Base-by-base conservation (phyloP, 2,888 invertebrate genomes). In the Caenorhabditis uteleia region DNA sequence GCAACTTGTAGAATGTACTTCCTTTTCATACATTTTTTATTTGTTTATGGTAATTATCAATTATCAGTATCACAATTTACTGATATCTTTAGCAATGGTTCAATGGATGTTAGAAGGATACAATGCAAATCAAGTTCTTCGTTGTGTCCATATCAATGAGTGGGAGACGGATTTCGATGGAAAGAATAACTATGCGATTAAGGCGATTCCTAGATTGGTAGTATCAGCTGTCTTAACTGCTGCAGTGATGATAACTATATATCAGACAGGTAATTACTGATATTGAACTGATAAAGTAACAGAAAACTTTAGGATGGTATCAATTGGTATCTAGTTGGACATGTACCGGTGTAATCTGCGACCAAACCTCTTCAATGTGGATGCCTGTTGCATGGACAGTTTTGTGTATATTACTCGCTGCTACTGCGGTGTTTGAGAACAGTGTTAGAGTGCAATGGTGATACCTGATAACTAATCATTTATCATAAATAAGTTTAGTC, bases 91-190 rank as follows among this genome's bases (percentile, higher is more conserved):
- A 61, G 64, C 58, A n/a, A 39, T 57, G 45, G 42, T 39, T 18
- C 64, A 64, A 44, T 64, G 64, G 64, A 54, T 57, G 48, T 44
- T 49, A 12, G 64, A 64, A 39, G 58, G 54, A 5, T 64, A 46
- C 40, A 64, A 64, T 48, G 64, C 50, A n/a, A 64, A 64, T 47
- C 58, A 64, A 50, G 58, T 64, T 27, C 50, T 64, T 23, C 54
- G 64, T 27, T 64, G 54, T 45, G 27, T 47, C 16, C 64, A 64
- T 33, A 14, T 54, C 29, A 64, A 64, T 20, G 43, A 58, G 31
- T 64, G 64, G 64, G 57, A 58, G n/a, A 33, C 23, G 3, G 64
- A 50, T 21, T 58, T 54, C 38, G 25, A 58, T 33, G 46, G 36
- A 6, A 49, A 46, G 31, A 38, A 26, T 25, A 26, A 31, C 1